Percentiles rank a stretch among this genome's conserved stretches.
Conservation (phyloP, 2,113 vertebrate species). For the Chaetura pelagica region DNA sequence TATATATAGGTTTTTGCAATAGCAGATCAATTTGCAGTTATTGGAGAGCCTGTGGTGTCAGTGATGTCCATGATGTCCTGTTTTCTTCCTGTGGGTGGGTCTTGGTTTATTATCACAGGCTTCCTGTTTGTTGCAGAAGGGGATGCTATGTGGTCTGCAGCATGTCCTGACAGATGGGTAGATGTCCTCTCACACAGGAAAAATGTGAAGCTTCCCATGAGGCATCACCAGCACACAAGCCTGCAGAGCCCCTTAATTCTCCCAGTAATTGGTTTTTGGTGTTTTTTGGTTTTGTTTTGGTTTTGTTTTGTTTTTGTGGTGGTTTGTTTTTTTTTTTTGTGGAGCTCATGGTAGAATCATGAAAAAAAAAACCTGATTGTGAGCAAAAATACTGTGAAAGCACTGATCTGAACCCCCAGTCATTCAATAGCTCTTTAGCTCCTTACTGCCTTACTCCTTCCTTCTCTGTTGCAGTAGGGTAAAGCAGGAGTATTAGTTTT, state of each 20-base stretch:
- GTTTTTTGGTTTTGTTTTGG: too few species aligned
- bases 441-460: neutral
- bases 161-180: neutral
- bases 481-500: neutral
- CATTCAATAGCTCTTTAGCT: neutral
- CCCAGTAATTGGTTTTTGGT: too few species aligned
- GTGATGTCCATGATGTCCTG: neutral
- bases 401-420: neutral
- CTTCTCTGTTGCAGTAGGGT: neutral
- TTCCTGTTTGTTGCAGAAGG: neutral
- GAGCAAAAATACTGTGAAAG: neutral
- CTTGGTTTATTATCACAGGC: neutral
- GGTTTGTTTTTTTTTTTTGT: too few species aligned
- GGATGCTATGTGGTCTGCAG: neutral
- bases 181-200: neutral
- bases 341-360: neutral
- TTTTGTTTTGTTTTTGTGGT: too few species aligned
- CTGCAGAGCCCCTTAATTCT: neutral
- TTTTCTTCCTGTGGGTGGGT: neutral
- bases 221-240: neutral
- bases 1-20: neutral
- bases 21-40: neutral
- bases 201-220: neutral
- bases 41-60: neutral
- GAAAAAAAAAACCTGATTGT: neutral